These are phyloP conservation scores for Lepus timidus DNA, from an alignment of 2,113 vertebrate genomes.

Conservation along the genomic window DNA sequence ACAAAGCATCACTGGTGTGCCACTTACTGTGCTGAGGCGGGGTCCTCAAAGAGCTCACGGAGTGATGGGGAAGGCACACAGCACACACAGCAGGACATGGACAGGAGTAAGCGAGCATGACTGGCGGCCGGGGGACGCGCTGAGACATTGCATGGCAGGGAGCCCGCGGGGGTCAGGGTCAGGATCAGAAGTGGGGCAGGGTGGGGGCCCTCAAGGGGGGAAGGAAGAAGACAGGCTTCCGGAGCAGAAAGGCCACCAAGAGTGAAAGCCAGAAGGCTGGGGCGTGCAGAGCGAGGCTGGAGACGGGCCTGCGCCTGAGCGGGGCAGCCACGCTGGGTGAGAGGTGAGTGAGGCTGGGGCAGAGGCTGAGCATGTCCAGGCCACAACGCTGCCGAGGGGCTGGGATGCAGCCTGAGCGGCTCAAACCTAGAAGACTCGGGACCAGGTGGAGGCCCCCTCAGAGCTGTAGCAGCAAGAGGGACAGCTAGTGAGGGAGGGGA, in stretches of 20 bases:
- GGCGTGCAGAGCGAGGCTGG: background rate
- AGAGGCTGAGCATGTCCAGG: no score
- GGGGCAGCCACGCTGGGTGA: background rate
- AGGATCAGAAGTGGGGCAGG: background rate
- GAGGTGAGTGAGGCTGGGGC: background rate
- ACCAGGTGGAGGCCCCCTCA: no score
- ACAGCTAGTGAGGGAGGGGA: background rate
- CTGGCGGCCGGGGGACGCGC: background rate
- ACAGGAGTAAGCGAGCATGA: background rate
- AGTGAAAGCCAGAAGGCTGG: background rate
- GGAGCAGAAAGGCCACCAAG: background rate
- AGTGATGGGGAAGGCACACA: background rate
- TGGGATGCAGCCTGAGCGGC: background rate
- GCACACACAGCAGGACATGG: background rate
- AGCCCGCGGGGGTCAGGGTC: background rate
- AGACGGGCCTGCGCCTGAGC: rapidly evolving
- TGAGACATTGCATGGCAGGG: background rate
- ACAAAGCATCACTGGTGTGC: background rate
- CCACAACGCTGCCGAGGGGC: background rate
- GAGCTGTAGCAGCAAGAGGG: background rate
- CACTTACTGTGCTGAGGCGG: background rate
- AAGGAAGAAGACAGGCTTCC: background rate
- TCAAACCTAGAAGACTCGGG: background rate
- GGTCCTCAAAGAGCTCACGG: background rate
- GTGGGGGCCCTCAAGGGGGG: background rate